A percentile compares a stretch with the other conserved stretches of the same genome.
Evolutionary conservation across 2,797 vertebrate species (phyloP).

Genomic region (Gambelia wislizenii): DNA sequence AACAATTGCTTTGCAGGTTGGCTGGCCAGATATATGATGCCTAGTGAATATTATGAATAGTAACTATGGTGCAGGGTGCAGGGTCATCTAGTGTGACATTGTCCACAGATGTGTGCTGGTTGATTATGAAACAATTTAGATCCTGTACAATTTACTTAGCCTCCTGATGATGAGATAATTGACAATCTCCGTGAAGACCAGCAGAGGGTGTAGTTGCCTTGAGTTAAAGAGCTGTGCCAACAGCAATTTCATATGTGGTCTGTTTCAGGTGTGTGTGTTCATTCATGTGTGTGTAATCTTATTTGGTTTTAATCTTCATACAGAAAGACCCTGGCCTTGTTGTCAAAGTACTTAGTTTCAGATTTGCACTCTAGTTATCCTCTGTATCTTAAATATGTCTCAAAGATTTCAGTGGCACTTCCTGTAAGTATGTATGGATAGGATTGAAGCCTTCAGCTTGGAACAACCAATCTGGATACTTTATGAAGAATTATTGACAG

Average conservation of each 20-base stretch:
- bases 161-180: not conserved
- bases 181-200: not conserved
- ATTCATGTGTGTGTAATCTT: not conserved
- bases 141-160: not conserved
- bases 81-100: not conserved
- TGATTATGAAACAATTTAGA: not conserved
- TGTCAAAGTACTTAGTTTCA: not conserved
- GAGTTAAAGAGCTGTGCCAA: not conserved
- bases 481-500: not conserved
- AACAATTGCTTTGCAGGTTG: not conserved
- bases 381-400: not conserved
- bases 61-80: not conserved
- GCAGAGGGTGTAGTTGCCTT: constrained; percentile 32
- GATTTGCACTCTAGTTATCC: not conserved
- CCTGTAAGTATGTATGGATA: not conserved
- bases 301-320: not conserved
- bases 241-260: not conserved
- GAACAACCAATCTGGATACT: not conserved
- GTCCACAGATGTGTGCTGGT: not conserved
- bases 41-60: not conserved
- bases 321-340: not conserved
- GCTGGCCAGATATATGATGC: not conserved
- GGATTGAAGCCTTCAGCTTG: too few relatives aligned
- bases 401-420: not conserved
- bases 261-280: not conserved